Evolutionary conservation across 2,888 invertebrate species (phyloP).

Genomic region (Cylindroiulus punctatus): DNA sequence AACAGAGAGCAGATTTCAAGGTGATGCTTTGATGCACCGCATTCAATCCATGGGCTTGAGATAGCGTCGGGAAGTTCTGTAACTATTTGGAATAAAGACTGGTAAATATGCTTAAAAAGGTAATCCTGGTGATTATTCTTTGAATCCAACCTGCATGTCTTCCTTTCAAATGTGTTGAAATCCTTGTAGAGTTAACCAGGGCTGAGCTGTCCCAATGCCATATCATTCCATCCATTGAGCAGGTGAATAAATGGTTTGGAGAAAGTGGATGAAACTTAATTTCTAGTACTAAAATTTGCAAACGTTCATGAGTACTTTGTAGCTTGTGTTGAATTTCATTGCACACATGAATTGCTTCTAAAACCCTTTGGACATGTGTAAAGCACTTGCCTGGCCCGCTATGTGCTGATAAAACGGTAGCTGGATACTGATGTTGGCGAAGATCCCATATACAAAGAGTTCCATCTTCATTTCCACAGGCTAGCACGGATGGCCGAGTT

Average conservation of each 20-base stretch:
- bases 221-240: slow-evolving; percentile 82
- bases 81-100: slow-evolving; percentile 14
- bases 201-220: slow-evolving; percentile 79
- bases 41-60: slow-evolving; percentile 73
- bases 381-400: slow-evolving; percentile 66
- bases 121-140: neutral
- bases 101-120: neutral
- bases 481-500: slow-evolving; percentile 83
- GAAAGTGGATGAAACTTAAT: slow-evolving; percentile 86
- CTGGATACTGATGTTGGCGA: slow-evolving; percentile 82
- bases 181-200: neutral
- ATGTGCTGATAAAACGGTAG: slow-evolving; percentile 81
- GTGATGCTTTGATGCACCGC: slow-evolving; percentile 74
- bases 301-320: neutral
- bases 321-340: neutral
- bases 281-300: slow-evolving; percentile 73
- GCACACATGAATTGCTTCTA: neutral
- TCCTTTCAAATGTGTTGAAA: slow-evolving; percentile 42
- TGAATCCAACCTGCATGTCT: slow-evolving; percentile 35
- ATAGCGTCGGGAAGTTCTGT: neutral
- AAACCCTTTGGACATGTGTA: neutral
- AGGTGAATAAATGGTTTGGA: slow-evolving; percentile 84
- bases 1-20: slow-evolving; percentile 79
- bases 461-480: slow-evolving; percentile 88
- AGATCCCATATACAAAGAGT: slow-evolving; percentile 90